These are phyloP conservation scores for Apteryx mantelli DNA, from an alignment of 2,113 vertebrate species.

Conservation along the genomic window DNA sequence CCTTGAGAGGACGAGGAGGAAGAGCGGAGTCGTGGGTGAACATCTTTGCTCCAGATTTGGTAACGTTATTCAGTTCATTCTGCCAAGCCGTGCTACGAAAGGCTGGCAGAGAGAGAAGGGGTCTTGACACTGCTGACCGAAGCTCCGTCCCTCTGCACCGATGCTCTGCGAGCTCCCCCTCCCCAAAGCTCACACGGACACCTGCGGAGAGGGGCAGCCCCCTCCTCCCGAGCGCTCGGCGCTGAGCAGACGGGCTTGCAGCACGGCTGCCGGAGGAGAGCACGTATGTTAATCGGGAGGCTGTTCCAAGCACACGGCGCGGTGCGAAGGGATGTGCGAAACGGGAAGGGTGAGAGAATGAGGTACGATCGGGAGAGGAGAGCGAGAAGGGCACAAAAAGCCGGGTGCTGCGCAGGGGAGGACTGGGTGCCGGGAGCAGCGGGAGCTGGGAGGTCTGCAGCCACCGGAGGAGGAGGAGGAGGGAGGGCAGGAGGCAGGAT, in stretches of 20 bases:
- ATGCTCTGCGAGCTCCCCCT: background rate
- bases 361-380: background rate
- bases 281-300: background rate
- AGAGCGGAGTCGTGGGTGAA: background rate
- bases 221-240: background rate
- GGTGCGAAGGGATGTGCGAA: fast-evolving
- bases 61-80: fast-evolving
- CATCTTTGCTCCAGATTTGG: background rate
- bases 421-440: background rate
- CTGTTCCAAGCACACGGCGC: background rate
- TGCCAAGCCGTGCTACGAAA: background rate
- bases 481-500: background rate
- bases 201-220: background rate
- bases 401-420: background rate
- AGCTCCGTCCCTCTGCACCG: background rate
- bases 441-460: background rate
- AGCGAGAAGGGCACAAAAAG: background rate
- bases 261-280: background rate
- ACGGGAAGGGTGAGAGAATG: background rate
- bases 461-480: background rate
- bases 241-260: background rate
- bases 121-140: fast-evolving
- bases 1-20: background rate
- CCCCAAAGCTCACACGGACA: background rate
- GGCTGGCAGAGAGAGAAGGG: background rate